Conservation (phyloP, 2,113 vertebrate species). For the Platycercus adscitus region DNA sequence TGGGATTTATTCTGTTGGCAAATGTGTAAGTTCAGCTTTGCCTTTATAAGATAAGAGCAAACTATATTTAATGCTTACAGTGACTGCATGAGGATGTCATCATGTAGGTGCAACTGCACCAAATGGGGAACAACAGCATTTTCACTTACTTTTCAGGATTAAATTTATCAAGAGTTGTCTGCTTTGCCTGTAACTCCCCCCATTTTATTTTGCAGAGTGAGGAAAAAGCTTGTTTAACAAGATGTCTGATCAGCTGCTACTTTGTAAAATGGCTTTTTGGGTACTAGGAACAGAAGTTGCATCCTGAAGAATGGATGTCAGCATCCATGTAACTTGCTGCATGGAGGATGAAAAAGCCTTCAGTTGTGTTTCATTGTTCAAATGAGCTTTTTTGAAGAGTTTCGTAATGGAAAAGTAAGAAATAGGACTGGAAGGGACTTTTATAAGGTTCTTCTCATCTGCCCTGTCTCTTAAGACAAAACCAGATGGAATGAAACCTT, state of each 20-base stretch:
- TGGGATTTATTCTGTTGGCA: not conserved
- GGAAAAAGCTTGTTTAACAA: not conserved
- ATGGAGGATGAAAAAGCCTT: not conserved
- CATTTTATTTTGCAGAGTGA: not conserved
- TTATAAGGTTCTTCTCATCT: not conserved
- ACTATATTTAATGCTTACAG: not conserved
- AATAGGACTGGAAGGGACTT: not conserved
- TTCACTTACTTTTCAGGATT: not conserved
- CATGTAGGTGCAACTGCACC: not conserved
- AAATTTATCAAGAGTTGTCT: not conserved
- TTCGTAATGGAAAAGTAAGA: not conserved
- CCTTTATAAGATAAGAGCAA: not conserved
- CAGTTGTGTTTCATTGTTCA: not conserved
- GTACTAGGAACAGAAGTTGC: not conserved
- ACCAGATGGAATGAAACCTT: not conserved
- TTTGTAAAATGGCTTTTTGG: not conserved
- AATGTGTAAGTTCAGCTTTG: not conserved
- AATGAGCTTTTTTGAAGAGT: not conserved
- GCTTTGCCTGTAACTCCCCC: not conserved
- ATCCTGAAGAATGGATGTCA: not conserved
- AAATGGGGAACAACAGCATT: not conserved
- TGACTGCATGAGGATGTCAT: not conserved
- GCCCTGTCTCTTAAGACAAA: not conserved
- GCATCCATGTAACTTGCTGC: not conserved
- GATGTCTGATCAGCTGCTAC: not conserved